These are phyloP conservation scores for Nerophis ophidion DNA, from an alignment of 2,113 vertebrate species.

Conservation along the genomic window DNA sequence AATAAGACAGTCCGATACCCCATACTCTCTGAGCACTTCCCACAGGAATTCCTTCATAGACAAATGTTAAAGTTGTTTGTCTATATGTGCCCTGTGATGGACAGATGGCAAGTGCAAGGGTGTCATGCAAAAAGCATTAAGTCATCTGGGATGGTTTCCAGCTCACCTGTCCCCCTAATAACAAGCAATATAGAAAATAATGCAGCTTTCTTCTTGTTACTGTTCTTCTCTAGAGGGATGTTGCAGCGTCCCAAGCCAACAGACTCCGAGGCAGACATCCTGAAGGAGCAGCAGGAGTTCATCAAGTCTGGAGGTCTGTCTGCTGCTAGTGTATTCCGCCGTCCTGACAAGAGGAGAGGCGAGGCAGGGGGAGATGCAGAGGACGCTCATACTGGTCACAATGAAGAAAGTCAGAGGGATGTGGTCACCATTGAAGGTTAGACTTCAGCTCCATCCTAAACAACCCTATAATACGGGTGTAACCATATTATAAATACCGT, in stretches of 20 bases:
- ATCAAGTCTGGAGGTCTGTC: conserved; percentile 74
- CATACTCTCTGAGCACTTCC: too few species aligned
- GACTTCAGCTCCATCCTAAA: too few species aligned
- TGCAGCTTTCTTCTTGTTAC: background rate
- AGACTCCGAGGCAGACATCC: conserved; percentile 86
- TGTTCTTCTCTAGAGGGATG: conserved; percentile 66
- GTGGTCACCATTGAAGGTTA: conserved; percentile 83
- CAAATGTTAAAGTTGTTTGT: too few species aligned
- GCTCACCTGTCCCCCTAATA: background rate
- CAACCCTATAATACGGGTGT: too few species aligned
- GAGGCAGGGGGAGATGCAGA: conserved; percentile 31
- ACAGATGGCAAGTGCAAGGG: background rate
- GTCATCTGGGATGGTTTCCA: background rate
- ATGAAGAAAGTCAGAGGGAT: conserved; percentile 65
- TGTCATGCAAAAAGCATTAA: background rate
- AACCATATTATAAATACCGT: too few species aligned
- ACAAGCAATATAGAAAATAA: background rate
- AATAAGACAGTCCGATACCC: too few species aligned
- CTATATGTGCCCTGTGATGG: background rate
- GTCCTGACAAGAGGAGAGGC: conserved; percentile 81
- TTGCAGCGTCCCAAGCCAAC: conserved; percentile 84
- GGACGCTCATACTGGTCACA: conserved; percentile 6
- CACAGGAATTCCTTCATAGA: too few species aligned
- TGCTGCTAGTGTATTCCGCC: conserved; percentile 78
- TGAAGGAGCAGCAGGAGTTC: conserved; percentile 84